These are phyloP conservation scores for Indri indri DNA, from an alignment of 2,113 vertebrate genomes.

Conservation along the genomic window DNA sequence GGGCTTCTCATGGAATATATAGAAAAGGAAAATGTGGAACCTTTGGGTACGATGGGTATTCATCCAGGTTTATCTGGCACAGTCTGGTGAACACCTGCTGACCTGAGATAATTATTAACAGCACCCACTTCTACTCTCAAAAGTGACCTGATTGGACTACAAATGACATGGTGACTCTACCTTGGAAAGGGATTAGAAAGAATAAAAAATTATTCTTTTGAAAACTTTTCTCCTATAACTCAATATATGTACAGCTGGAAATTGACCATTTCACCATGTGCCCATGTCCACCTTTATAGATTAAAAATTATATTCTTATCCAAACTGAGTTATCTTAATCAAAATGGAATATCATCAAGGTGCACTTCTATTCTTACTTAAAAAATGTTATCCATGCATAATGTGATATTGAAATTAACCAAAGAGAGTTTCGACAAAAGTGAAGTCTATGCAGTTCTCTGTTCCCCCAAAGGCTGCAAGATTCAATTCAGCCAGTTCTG, in stretches of 20 bases:
- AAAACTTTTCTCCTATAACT: conserved; percentile 39
- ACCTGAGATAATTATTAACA: not conserved
- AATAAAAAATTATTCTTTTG: not conserved
- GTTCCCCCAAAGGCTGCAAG: conserved; percentile 8
- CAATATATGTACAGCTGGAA: not conserved
- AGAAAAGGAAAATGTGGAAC: not conserved
- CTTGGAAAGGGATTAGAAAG: not conserved
- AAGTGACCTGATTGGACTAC: not conserved
- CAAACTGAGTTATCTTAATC: conserved; percentile 28
- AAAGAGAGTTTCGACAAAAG: conserved; percentile 15
- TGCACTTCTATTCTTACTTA: conserved; percentile 36
- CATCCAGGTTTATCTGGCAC: not conserved
- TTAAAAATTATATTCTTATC: conserved; percentile 20
- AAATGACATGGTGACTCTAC: not conserved
- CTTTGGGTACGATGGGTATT: not conserved
- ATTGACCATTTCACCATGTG: not conserved
- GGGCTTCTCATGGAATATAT: not conserved
- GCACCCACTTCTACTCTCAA: not conserved
- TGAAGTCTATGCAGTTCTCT: not conserved
- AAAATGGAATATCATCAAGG: conserved; percentile 30
- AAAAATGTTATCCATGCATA: conserved; percentile 4
- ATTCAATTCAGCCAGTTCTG: not conserved
- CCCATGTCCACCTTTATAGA: not conserved
- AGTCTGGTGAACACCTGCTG: not conserved
- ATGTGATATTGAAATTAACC: conserved; percentile 39